Evolutionary conservation across 1,140 invertebrate species (phyloP).

Genomic region (Zaprionus gabonicus): DNA sequence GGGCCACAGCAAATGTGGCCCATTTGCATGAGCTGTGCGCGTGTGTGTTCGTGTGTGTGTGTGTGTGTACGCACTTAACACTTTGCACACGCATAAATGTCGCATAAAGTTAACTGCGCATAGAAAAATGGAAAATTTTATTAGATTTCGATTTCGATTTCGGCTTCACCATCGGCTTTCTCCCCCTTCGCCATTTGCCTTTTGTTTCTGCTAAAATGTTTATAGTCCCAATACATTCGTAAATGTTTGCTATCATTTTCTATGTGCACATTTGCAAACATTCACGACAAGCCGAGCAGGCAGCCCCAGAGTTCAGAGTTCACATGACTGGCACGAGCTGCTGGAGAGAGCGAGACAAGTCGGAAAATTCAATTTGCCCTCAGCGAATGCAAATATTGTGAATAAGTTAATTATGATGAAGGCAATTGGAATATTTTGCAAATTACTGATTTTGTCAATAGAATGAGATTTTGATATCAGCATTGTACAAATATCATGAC

Average conservation of each 20-base stretch:
- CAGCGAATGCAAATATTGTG: not conserved
- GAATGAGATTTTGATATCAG: not conserved
- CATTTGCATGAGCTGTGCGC: constrained; percentile 56
- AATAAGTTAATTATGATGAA: constrained; percentile 3
- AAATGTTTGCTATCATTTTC: constrained; percentile 73
- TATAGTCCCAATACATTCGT: constrained; percentile 72
- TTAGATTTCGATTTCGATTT: constrained; percentile 73
- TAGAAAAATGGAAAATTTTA: constrained; percentile 81
- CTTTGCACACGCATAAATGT: constrained; percentile 73
- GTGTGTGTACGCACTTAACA: constrained; percentile 57
- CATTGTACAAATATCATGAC: not conserved
- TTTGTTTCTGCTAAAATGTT: constrained; percentile 61
- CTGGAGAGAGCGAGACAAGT: not conserved
- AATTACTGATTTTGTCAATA: not conserved
- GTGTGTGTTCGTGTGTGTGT: constrained; percentile 5
- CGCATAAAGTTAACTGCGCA: constrained; percentile 80
- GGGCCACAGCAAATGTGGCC: constrained; percentile 61
- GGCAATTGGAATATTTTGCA: not conserved
- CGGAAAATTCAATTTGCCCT: not conserved
- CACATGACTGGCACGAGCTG: constrained; percentile 3
- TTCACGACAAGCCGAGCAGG: not conserved
- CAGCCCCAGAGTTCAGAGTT: not conserved
- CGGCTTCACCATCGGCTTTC: constrained; percentile 4
- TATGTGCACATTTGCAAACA: constrained; percentile 44
- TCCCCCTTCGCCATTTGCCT: not conserved